Evolutionary conservation across 2,888 invertebrate genomes (phyloP), one percentile per base, ranked within the genome.

Genomic region (Drepana falcataria): DNA sequence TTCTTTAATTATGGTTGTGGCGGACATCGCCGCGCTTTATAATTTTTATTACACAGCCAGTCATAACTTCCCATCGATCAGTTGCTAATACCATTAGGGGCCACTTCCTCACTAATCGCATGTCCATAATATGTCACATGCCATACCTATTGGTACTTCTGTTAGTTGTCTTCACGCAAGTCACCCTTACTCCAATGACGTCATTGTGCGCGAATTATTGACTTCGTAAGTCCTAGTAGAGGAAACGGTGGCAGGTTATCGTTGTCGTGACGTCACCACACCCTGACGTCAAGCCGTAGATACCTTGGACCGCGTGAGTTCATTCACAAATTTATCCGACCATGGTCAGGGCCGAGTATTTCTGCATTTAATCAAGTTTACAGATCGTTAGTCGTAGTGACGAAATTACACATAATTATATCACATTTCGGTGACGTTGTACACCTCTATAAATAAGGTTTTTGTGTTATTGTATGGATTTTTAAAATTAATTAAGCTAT

Each of bases 291-390:
- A 82, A 71, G 64, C 59, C 81, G 71, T 64, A 58, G 61, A 63
- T 52, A 67, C 64, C 66, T 69, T 66, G 69, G 68, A 64, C 59
- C 66, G 78, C 79, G 80, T 83, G 83, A 81, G 75, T 85, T 84
- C 87, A 88, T 88, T 89, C 87, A 87, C 85, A 75, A 87, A 83
- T 75, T 81, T 78, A 79, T 76, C 73, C 72, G 55, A 58, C 64
- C 80, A 81, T 76, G 83, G 81, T 81, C 84, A 81, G 68, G 83
- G 83, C 61, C 79, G 68, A 53, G 21, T 47, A 41, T 53, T 37
- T 53, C 21, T 47, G 40, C 48, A 6, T 53, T 55, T 35, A 49
- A 21, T 49, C 21, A 49, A n/a, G 37, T 37, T 34, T 6, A 49
- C n/a, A 49, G 9, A 21, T 5, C 4, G n/a, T 49, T n/a, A 21